These are phyloP conservation scores for Eubucco bourcierii DNA, from an alignment of 2,113 vertebrate genomes.

Conservation along the genomic window DNA sequence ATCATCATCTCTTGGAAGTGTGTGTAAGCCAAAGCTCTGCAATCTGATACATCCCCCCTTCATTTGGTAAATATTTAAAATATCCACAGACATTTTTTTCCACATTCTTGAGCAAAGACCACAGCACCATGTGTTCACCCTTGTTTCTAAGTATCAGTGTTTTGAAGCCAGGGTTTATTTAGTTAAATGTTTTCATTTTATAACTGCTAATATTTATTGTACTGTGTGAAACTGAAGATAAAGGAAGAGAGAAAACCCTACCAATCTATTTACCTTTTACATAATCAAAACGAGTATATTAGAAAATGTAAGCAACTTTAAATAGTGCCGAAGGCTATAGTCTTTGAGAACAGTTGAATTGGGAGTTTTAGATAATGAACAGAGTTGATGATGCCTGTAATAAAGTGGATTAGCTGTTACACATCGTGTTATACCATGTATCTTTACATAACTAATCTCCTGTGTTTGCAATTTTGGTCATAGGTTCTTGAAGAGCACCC, in stretches of 20 bases:
- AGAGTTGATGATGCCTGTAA: constrained; percentile 10
- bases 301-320: constrained; percentile 32
- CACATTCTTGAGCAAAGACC: constrained; percentile 22
- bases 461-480: not conserved
- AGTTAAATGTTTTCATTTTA: constrained; percentile 56
- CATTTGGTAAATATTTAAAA: constrained; percentile 60
- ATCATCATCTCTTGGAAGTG: constrained; percentile 38
- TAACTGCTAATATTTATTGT: not conserved
- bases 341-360: constrained; percentile 5
- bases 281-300: constrained; percentile 43
- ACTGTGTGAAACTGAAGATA: not conserved
- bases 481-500: not conserved
- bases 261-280: constrained; percentile 10
- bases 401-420: constrained; percentile 21
- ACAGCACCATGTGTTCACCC: not conserved
- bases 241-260: not conserved
- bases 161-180: constrained; percentile 23
- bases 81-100: constrained; percentile 37
- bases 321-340: constrained; percentile 6
- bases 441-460: not conserved
- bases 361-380: constrained; percentile 31
- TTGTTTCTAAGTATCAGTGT: constrained; percentile 14
- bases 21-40: not conserved
- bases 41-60: not conserved
- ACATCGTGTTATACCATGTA: not conserved